Evolutionary conservation across 92 coral and sea anemone species (phyloP).

Genomic region (Hydrozoanthus gracilis): DNA sequence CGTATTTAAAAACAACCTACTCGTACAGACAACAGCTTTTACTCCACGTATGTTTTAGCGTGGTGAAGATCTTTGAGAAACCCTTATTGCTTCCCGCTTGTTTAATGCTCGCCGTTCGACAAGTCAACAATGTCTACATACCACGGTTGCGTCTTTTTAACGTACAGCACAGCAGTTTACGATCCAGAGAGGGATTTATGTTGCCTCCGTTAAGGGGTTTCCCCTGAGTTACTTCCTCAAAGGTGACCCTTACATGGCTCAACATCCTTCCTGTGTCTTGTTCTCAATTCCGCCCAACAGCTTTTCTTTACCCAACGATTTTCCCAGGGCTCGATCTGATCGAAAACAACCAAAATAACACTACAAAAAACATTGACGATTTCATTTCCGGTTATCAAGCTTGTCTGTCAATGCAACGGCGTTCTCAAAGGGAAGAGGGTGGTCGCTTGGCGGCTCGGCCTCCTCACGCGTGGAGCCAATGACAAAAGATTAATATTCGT

Average conservation of each 20-base stretch:
- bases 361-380: conserved; percentile 42
- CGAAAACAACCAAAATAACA: conserved; percentile 41
- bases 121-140: conserved; percentile 43
- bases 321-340: conserved; percentile 32
- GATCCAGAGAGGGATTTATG: neutral
- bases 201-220: conserved; percentile 26
- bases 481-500: conserved; percentile 69
- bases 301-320: neutral
- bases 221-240: conserved; percentile 28
- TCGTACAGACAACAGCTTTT: neutral
- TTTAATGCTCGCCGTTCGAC: conserved; percentile 6
- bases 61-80: neutral
- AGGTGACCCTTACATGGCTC: neutral
- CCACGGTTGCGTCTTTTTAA: conserved; percentile 23
- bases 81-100: neutral
- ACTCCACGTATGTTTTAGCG: neutral
- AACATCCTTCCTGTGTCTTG: conserved; percentile 39
- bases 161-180: neutral
- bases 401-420: conserved; percentile 82
- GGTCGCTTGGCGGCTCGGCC: conserved; percentile 59
- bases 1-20: neutral
- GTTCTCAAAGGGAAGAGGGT: conserved; percentile 69
- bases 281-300: conserved; percentile 1
- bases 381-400: conserved; percentile 83
- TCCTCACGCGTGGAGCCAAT: conserved; percentile 67